Base-by-base conservation (phyloP, 1,140 invertebrate genomes). In the Palaemon carinicauda region DNA sequence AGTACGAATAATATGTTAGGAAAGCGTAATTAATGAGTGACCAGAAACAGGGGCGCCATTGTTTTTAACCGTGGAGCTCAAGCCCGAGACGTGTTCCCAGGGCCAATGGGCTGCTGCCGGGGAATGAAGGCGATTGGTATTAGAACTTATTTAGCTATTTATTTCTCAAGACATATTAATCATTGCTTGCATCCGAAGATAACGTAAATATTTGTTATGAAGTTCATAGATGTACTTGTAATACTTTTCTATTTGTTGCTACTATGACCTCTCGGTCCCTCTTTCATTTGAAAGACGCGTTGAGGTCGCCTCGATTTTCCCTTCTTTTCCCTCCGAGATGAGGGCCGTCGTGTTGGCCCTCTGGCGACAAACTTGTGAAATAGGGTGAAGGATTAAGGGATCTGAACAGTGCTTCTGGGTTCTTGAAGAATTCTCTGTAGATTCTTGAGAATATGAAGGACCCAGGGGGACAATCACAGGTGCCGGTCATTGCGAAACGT, bases 21-120 rank as follows among this genome's bases (percentile, higher is more conserved):
- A 85, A 85, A 85, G 82, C 82, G 82, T 85, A 85, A 85, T 85
- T 85, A 85, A 85, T 85, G 82, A 85, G 21, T 85, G 82, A 79
- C 82, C 82, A 85, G 82, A 85, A 85, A 85, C 82, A 85, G 82
- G 54, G 80, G 33, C 41, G 41, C 82, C 74, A 50, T 85, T 78
- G 74, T 85, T 85, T 85, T 78, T 69, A 14, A 85, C 24, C 82
- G 82, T 85, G 82, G 82, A 85, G 82, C 51, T 85, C 75, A 52
- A 31, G 21, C 12, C 54, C 17, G 9, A 15, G 82, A 69, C 27
- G n/a, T 78, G 82, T 85, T 85, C 82, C 82, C 82, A 85, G 74
- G 82, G 54, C 53, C 29, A 33, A n/a, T 19, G 80, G 7, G 33
- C 53, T 21, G n/a, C n/a, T n/a, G n/a, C 12, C 12, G 53, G 24